These are phyloP conservation scores for Notoglanidium macrostoma DNA, from an alignment of 2,797 vertebrate genomes.

Conservation along the genomic window DNA sequence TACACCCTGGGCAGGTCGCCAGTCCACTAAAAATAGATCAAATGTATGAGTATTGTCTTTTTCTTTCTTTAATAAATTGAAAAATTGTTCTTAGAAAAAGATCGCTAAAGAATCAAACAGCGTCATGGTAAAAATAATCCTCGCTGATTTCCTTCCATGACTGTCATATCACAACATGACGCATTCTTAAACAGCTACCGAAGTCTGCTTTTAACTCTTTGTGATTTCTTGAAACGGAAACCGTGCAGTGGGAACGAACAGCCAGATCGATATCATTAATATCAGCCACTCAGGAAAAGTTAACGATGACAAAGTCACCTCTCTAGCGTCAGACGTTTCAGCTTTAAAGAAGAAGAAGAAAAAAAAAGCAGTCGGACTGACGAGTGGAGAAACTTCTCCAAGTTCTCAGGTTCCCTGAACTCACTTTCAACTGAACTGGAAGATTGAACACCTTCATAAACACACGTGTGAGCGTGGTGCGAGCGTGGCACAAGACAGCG, in stretches of 20 bases:
- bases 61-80: neutral
- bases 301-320: neutral
- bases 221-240: neutral
- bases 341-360: neutral
- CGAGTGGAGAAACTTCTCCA: neutral
- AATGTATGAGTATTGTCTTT: neutral
- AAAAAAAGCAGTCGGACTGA: neutral
- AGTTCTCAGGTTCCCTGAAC: neutral
- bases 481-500: neutral
- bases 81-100: neutral
- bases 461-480: neutral
- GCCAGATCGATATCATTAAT: neutral
- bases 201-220: neutral
- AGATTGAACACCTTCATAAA: neutral
- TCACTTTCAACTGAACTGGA: neutral
- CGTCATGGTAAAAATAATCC: neutral
- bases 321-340: neutral
- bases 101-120: neutral
- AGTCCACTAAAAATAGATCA: neutral
- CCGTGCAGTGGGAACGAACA: neutral
- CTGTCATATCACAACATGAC: neutral
- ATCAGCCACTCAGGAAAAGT: no score
- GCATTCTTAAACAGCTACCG: no score
- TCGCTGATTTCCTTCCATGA: neutral
- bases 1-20: no score